Base-by-base conservation (phyloP, 1,140 invertebrate species). In the Bicyclus anynana region DNA sequence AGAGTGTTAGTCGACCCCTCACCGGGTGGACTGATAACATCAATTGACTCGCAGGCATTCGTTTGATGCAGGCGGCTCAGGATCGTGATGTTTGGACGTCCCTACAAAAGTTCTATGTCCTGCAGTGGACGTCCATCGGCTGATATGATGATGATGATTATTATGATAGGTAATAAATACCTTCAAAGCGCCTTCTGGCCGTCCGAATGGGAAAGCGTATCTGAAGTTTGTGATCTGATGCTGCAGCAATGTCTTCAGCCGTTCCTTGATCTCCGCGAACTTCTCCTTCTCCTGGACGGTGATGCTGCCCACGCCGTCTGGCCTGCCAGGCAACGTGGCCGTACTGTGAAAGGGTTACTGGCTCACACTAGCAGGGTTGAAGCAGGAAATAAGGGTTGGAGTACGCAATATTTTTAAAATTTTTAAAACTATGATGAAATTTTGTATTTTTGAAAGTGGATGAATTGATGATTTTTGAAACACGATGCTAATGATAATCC, bases 221-320 rank as follows among this genome's bases (percentile, higher is more conserved):
- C 97, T 95, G 90, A 99, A 99, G 91, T 99, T 98, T 2, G 98
- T 99, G 57, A 99, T 99, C 92, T 99, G 98, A 88, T 98, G 95
- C 89, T 99, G 98, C 40, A 99, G 89, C 53, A 99, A 90, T 67
- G 97, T 93, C 74, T 96, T 92, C 50, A 99, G 90, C 46, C 98
- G 91, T 75, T 99, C 98, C 86, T 99, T 99, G 56, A 99, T 96
- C 81, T 98, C 97, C 55, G 97, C 95, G 89, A 99, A 99, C 77
- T 97, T 97, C 74, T 99, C 97, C 80, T 98, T 99, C 83, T 99
- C 99, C 80, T 98, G 97, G 73, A 97, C 93, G 3, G 97, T 97
- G 57, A 99, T 98, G 68, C 98, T 99, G 59, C 98, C 98, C 61
- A 99, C 97, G 13, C 98, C 98, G 90, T 99, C 98, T 21, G 98